Evolutionary conservation across 2,888 invertebrate species (phyloP), one percentile per base, ranked within the genome.

Genomic region (Heliconius aoede): DNA sequence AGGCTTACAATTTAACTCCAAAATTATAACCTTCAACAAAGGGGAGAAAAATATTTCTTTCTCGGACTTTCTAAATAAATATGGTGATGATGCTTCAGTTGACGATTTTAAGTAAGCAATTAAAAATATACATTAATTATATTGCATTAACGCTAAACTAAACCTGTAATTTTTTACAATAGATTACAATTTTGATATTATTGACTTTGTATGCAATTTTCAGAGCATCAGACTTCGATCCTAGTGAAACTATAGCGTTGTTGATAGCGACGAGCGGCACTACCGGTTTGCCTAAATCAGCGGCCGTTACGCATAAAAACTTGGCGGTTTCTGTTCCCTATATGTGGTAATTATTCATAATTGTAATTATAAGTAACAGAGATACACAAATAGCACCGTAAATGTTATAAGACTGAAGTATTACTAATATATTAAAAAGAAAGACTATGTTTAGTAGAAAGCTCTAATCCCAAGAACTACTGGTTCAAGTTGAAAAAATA

Each of bases 191-290:
- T 32, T 32, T 32, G 7, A 32, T 32, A 8, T 32, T 9, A 8
- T 32, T 32, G 9, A 40, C 15, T 40, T 5, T 7, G 18, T 55
- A 18, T 51, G 7, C n/a, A 24, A 24, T 13, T 76, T 74, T 4
- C 78, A 92, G 92, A 61, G 84, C 88, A 13, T 76, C 85, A 55
- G 82, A 84, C 24, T 83, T 83, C 0, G 78, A 83, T 3, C 80
- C 86, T 8, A 85, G 84, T 5, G 81, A 78, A 2, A 81, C 80
- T 4, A 72, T 85, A 0, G 83, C 83, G 0, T 78, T 91, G 74
- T 76, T 91, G 73, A 76, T 89, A n/a, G 89, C 91, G 0, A 92
- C 92, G 0, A 92, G 92, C 58, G 92, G 92, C 0, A 91, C 91
- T 7, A 91, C 91, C 0, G 92, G 92, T 0, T 69, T 88, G 9